Evolutionary conservation across 2,797 vertebrate species (phyloP).

Genomic region (Coreius guichenoti): DNA sequence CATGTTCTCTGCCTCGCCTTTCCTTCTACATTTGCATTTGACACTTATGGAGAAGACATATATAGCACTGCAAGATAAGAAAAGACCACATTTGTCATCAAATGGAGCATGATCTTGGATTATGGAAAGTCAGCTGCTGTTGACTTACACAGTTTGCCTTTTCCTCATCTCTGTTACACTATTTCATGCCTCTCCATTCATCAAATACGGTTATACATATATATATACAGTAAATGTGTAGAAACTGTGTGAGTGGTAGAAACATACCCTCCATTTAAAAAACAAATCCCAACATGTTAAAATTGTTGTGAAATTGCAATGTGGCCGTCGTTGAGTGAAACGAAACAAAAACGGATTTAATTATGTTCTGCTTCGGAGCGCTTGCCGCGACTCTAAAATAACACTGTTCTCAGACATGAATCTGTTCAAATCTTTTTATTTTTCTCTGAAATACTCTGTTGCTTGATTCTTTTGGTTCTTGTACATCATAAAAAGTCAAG

Average conservation of each 20-base stretch:
- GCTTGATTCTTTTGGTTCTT: conserved; percentile 63
- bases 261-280: not conserved
- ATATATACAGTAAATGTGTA: not conserved
- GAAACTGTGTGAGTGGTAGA: not conserved
- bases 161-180: conserved; percentile 72
- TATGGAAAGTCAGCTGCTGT: conserved; percentile 72
- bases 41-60: conserved; percentile 65
- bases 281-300: conserved; percentile 60
- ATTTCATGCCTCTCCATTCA: conserved; percentile 72
- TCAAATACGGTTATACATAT: conserved; percentile 61
- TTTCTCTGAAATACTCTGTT: conserved; percentile 62
- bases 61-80: conserved; percentile 72
- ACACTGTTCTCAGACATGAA: conserved; percentile 59
- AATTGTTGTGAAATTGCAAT: conserved; percentile 54
- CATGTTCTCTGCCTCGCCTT: conserved; percentile 67
- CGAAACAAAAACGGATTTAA: conserved; percentile 51
- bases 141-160: conserved; percentile 74
- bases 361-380: conserved; percentile 63
- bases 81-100: conserved; percentile 74
- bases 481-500: conserved; percentile 68
- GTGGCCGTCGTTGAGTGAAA: conserved; percentile 18
- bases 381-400: conserved; percentile 63
- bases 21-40: conserved; percentile 75
- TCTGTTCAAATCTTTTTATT: conserved; percentile 59
- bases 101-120: conserved; percentile 67